Conservation (phyloP, 2,888 invertebrate species). For the Hydroisotoma schaefferi region DNA sequence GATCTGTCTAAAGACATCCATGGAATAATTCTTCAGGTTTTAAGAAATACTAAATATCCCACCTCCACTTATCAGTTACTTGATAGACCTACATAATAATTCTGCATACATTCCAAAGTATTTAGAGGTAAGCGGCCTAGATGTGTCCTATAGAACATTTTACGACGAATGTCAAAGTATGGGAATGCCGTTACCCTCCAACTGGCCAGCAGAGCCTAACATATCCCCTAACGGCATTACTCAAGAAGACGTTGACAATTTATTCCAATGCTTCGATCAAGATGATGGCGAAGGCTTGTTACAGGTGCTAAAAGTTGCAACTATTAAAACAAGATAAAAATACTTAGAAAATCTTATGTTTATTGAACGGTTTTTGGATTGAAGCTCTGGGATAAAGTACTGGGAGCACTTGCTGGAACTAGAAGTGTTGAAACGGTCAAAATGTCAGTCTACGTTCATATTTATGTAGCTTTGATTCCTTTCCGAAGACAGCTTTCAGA, state of each 20-base stretch:
- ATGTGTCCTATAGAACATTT: constrained; percentile 39
- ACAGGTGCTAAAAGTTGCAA: constrained; percentile 20
- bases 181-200: constrained; percentile 28
- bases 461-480: constrained; percentile 43
- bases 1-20: no score
- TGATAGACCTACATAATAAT: no score
- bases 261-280: constrained; percentile 43
- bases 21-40: no score
- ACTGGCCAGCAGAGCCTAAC: constrained; percentile 20
- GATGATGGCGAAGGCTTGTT: constrained; percentile 40
- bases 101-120: constrained; percentile 36
- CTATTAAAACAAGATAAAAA: not conserved
- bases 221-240: constrained; percentile 17
- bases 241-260: constrained; percentile 34
- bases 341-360: not conserved
- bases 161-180: constrained; percentile 39
- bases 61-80: no score
- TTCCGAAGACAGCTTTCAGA: constrained; percentile 32
- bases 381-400: not conserved
- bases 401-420: not conserved
- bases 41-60: no score
- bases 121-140: constrained; percentile 40
- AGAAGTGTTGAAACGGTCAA: not conserved
- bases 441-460: constrained; percentile 3
- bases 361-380: not conserved